A percentile compares a stretch with the other conserved stretches of the same genome.
Conservation (phyloP, 2,797 vertebrate species). For the Vespertilio murinus region DNA sequence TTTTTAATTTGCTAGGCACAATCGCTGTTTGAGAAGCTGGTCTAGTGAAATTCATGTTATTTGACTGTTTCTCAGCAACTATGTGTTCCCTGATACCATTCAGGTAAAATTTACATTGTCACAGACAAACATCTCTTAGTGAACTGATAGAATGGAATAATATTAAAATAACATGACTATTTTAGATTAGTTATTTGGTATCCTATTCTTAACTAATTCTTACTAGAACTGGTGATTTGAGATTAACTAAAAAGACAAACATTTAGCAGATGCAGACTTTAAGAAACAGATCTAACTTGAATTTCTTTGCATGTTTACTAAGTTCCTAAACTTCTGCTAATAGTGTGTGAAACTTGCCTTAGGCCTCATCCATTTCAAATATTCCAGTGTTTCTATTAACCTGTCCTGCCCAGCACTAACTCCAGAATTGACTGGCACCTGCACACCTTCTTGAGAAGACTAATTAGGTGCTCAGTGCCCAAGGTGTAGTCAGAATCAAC, state of each 20-base stretch:
- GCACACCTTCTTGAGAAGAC: slow-evolving; percentile 51
- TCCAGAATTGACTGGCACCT: slow-evolving; percentile 61
- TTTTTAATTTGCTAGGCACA: not conserved
- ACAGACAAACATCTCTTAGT: not conserved
- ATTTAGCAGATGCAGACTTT: not conserved
- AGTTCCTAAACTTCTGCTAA: slow-evolving; percentile 47
- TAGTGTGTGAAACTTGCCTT: slow-evolving; percentile 43
- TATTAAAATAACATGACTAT: not conserved
- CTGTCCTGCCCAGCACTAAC: slow-evolving; percentile 54
- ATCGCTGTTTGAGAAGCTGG: slow-evolving; percentile 23
- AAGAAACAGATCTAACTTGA: slow-evolving; percentile 40
- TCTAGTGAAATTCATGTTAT: not conserved
- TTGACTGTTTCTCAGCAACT: slow-evolving; percentile 40
- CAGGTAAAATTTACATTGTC: not conserved
- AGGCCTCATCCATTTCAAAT: slow-evolving; percentile 61
- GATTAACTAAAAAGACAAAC: slow-evolving; percentile 14
- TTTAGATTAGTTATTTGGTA: slow-evolving; percentile 16
- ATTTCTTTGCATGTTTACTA: not conserved
- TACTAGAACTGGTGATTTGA: not conserved
- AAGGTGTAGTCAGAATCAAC: slow-evolving; percentile 53
- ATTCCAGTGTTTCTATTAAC: slow-evolving; percentile 55
- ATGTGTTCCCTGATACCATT: not conserved
- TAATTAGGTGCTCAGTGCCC: slow-evolving; percentile 72
- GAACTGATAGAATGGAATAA: not conserved
- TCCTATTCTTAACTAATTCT: not conserved